Percentiles rank a stretch among this genome's conserved stretches.
phyloP scores from a whole-genome alignment of 2,888 invertebrate species.

The Synanthedon vespiformis region DNA sequence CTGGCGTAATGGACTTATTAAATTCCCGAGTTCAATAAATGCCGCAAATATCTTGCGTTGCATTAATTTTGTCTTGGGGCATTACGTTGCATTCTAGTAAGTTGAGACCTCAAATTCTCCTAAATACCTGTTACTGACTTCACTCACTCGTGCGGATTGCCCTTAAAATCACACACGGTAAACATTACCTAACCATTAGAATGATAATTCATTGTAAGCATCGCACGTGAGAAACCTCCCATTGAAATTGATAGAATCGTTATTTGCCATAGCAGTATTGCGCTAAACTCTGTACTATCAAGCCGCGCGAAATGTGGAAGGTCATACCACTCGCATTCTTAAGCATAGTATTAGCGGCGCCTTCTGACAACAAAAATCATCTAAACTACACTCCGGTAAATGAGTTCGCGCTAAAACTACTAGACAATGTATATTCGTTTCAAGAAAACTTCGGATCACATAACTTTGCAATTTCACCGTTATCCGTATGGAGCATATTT shows the following conservation, averaged over 20 bases:
- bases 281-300: constrained; percentile 24
- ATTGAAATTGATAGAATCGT: constrained; percentile 32
- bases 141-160: too few relatives aligned
- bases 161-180: constrained; percentile 6
- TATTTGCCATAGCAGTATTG: constrained; percentile 25
- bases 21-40: too few relatives aligned
- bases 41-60: too few relatives aligned
- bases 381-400: constrained; percentile 39
- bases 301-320: constrained; percentile 35
- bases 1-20: too few relatives aligned
- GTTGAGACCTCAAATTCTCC: too few relatives aligned
- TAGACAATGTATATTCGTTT: constrained; percentile 45
- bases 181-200: constrained; percentile 44
- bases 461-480: constrained; percentile 48
- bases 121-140: too few relatives aligned
- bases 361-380: constrained; percentile 13
- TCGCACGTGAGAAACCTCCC: constrained; percentile 38
- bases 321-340: constrained; percentile 20
- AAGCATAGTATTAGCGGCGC: constrained; percentile 30
- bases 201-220: constrained; percentile 34
- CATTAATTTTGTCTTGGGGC: too few relatives aligned
- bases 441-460: constrained; percentile 47
- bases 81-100: too few relatives aligned
- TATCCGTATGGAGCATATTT: constrained; percentile 57
- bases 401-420: constrained; percentile 41